Conservation (phyloP, 2,888 invertebrate species). For the Cataglyphis cursor region DNA sequence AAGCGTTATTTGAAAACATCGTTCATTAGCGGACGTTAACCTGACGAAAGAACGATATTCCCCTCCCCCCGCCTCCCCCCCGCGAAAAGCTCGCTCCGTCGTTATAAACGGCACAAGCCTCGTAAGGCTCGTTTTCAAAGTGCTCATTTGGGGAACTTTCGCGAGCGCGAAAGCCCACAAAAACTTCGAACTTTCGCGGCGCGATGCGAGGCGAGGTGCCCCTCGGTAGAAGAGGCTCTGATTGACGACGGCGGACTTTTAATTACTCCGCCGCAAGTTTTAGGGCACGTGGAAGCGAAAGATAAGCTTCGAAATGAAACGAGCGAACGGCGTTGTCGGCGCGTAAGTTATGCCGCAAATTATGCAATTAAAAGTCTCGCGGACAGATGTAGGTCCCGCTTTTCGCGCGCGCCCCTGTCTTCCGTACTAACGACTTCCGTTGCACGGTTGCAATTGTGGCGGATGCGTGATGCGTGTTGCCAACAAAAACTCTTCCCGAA, state of each 20-base stretch:
- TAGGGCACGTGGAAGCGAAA: conserved; percentile 72
- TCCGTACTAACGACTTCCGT: conserved; percentile 61
- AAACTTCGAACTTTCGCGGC: conserved; percentile 64
- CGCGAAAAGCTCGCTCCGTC: conserved; percentile 34
- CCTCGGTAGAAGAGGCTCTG: conserved; percentile 57
- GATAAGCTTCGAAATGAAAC: conserved; percentile 73
- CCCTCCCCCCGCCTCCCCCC: neutral
- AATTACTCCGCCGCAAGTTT: conserved; percentile 77
- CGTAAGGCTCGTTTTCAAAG: conserved; percentile 49
- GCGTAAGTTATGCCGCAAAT: conserved; percentile 73
- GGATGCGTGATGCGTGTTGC: conserved; percentile 42
- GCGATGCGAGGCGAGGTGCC: conserved; percentile 58
- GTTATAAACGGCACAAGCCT: conserved; percentile 14
- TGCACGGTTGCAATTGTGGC: conserved; percentile 13
- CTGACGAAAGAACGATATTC: conserved; percentile 8
- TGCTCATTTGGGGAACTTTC: conserved; percentile 58
- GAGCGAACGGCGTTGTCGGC: conserved; percentile 40
- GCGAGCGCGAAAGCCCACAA: conserved; percentile 47
- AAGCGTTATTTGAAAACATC: conserved; percentile 7
- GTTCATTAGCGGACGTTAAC: conserved; percentile 6
- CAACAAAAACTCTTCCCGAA: conserved; percentile 32
- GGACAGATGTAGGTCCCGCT: conserved; percentile 57
- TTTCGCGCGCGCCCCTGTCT: conserved; percentile 57
- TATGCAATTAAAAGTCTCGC: conserved; percentile 74
- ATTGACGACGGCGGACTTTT: conserved; percentile 81